These are phyloP conservation scores for Trachemys scripta DNA, from an alignment of 2,113 vertebrate genomes.

Conservation along the genomic window DNA sequence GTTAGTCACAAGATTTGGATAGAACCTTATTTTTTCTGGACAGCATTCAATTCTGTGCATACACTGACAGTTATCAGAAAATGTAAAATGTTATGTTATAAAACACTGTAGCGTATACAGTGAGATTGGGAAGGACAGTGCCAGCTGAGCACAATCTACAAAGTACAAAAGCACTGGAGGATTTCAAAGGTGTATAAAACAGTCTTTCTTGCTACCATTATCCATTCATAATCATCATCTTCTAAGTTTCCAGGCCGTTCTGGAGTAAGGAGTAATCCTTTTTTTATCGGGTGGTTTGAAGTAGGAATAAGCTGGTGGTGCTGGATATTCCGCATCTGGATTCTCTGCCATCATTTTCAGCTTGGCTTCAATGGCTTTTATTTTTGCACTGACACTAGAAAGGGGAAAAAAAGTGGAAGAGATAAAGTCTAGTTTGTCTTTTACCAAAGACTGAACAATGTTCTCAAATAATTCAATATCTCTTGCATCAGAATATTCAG, in stretches of 20 bases:
- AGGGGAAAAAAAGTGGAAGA: slow-evolving; percentile 44
- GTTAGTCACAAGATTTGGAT: slow-evolving; percentile 75
- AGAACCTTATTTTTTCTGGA: slow-evolving; percentile 70
- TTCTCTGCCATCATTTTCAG: slow-evolving; percentile 99
- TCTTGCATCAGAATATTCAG: neutral
- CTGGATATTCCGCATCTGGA: slow-evolving; percentile 90
- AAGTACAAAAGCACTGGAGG: slow-evolving; percentile 69
- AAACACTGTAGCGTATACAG: neutral
- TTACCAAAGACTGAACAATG: neutral
- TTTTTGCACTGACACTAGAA: slow-evolving; percentile 93
- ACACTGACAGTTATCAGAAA: slow-evolving; percentile 49
- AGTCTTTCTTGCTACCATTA: slow-evolving; percentile 53
- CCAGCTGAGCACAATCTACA: slow-evolving; percentile 59
- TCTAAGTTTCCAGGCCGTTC: slow-evolving; percentile 84
- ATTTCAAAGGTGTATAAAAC: slow-evolving; percentile 46
- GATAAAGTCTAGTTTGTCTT: neutral
- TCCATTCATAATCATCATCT: slow-evolving; percentile 79
- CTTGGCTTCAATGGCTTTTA: slow-evolving; percentile 98
- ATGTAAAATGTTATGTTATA: slow-evolving; percentile 27
- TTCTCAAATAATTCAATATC: neutral
- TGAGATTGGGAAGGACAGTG: neutral
- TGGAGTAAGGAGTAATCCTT: slow-evolving; percentile 93
- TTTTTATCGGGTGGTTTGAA: slow-evolving; percentile 96
- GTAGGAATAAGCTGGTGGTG: slow-evolving; percentile 92
- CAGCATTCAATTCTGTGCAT: slow-evolving; percentile 63